A percentile compares a stretch with the other conserved stretches of the same genome.
Conservation (phyloP, 1,140 invertebrate genomes). For the Eueides isabella region DNA sequence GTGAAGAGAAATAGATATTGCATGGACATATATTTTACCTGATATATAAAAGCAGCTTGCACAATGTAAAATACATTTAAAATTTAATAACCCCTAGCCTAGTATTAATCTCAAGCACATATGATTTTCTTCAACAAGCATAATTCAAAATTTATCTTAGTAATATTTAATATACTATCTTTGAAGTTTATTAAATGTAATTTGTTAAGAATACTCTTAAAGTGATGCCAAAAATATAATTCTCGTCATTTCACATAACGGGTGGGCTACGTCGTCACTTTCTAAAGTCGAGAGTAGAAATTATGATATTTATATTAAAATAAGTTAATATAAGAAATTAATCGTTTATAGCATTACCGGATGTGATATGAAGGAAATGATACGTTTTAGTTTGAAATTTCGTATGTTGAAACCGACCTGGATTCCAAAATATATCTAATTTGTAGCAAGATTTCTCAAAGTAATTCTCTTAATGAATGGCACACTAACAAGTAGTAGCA, state of each 20-base stretch:
- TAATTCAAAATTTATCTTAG: neutral
- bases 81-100: too few species aligned
- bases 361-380: constrained; percentile 27
- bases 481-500: neutral
- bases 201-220: neutral
- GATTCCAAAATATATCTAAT: neutral
- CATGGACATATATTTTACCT: neutral
- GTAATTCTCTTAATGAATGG: constrained; percentile 3
- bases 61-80: neutral
- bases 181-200: neutral
- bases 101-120: neutral
- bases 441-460: neutral
- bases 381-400: constrained; percentile 3
- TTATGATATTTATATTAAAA: constrained; percentile 29
- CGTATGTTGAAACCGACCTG: neutral
- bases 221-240: neutral
- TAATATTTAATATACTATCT: neutral
- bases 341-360: constrained; percentile 22
- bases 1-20: neutral
- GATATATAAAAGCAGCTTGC: neutral
- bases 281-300: constrained; percentile 34
- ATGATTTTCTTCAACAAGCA: neutral
- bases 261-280: constrained; percentile 13
- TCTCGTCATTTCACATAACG: constrained; percentile 7
- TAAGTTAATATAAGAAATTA: constrained; percentile 31